Evolutionary conservation across 1,140 invertebrate species (phyloP), one percentile per base, ranked within the genome.

Genomic region (Apolygus lucorum): DNA sequence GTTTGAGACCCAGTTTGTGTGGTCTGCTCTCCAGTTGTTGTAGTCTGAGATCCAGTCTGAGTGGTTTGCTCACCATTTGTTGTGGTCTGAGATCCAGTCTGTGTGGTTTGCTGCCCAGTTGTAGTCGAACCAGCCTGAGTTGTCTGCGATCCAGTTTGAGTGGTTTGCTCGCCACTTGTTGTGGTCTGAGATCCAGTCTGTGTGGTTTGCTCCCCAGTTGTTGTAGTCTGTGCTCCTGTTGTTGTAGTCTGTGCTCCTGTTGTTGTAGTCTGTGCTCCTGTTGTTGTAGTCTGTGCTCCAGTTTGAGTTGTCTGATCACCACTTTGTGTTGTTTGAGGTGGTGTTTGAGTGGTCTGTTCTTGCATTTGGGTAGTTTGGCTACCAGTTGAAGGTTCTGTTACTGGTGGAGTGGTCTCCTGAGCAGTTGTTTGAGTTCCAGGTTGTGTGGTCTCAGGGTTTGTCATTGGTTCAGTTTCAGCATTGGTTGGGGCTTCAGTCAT

Each of bases 151-250:
- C 52, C 54, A 11, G 54, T 59, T 4, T 13, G 11, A 22, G 13
- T 59, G 11, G 54, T 59, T 59, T 4, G 13, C 4, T 4, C 22
- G 22, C 8, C 54, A 4, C 42, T 34, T 70, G 63, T 52, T 62
- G 29, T 17, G 0, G 72, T 27, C 25, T 42, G 70, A 25, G 68
- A 70, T 42, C 52, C 64, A 17, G 74, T 59, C 4, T 69, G 54
- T 25, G 68, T 66, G n/a, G 68, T 25, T 1, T 62, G 67, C 26
- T 66, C 68, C 71, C 28, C 68, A 63, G 54, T 34, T 63, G 25
- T 27, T 63, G 68, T 28, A 28, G 63, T 26, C 11, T 42, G 70
- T 24, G 68, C 70, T 42, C 28, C 69, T 52, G 69, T 29, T 25
- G 14, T 1, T 54, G 69, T 66, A 26, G 69, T 25, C 1, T 62